Percentiles rank a stretch among this genome's conserved stretches.
Evolutionary conservation across 2,113 vertebrate genomes (phyloP).

Genomic region (Dicerorhinus sumatrensis): DNA sequence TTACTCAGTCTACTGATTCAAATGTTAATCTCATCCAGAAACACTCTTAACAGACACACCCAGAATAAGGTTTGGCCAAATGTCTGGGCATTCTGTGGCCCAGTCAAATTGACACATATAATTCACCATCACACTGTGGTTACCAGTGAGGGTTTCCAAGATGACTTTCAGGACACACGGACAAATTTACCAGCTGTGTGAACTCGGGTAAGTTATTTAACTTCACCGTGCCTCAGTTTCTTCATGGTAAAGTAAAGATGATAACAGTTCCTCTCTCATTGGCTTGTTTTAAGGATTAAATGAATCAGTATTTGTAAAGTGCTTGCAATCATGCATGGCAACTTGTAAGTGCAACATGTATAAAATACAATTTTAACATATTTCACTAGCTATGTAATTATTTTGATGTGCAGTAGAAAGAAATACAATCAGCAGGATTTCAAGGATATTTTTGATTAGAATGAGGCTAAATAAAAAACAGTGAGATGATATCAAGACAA

Average conservation of each 20-base stretch:
- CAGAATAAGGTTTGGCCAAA: background rate
- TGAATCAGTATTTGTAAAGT: background rate
- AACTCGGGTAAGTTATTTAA: background rate
- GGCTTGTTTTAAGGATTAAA: background rate
- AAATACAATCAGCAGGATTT: constrained; percentile 34
- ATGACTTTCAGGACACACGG: background rate
- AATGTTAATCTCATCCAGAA: background rate
- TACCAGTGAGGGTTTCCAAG: background rate
- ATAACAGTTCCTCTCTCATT: background rate
- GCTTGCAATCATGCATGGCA: background rate
- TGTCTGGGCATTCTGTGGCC: background rate
- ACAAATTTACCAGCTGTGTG: background rate
- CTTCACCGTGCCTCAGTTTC: background rate
- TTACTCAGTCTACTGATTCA: background rate
- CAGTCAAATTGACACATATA: background rate
- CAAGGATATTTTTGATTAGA: background rate
- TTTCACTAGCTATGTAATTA: background rate
- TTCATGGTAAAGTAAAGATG: background rate
- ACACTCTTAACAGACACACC: background rate
- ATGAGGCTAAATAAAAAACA: background rate
- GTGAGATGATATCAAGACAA: background rate
- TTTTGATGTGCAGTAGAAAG: background rate
- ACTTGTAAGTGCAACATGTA: background rate
- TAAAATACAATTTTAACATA: background rate
- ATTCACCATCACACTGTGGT: background rate